Evolutionary conservation across 1,140 invertebrate genomes (phyloP).

Genomic region (Leptestheria dahalacensis): DNA sequence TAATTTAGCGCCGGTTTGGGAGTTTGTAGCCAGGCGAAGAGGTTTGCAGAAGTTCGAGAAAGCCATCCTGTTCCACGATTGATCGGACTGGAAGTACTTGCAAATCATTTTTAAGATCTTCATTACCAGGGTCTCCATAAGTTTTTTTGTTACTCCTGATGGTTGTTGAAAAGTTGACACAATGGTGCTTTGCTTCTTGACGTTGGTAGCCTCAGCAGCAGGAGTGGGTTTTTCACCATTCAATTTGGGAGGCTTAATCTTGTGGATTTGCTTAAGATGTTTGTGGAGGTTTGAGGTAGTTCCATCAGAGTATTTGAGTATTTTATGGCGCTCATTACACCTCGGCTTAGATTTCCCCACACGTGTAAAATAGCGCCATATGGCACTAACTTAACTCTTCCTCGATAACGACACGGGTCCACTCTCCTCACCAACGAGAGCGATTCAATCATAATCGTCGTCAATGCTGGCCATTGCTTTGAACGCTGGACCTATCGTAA

Average conservation of each 20-base stretch:
- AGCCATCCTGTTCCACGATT: not conserved
- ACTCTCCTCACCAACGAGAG: not conserved
- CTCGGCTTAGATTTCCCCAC: not conserved
- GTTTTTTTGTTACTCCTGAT: not conserved
- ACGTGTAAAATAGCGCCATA: not conserved
- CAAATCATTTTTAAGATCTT: not conserved
- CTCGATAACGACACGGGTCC: not conserved
- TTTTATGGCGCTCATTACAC: not conserved
- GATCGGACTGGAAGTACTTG: not conserved
- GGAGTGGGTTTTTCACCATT: not conserved
- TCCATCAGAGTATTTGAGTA: not conserved
- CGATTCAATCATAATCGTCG: not conserved
- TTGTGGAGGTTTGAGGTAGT: not conserved
- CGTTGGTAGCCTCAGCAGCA: not conserved
- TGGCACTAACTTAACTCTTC: not conserved
- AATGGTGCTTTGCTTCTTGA: not conserved
- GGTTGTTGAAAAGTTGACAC: not conserved
- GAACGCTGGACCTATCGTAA: not conserved
- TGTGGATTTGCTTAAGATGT: not conserved
- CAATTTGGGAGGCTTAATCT: not conserved
- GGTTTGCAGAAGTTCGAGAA: not conserved
- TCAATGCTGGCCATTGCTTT: not conserved
- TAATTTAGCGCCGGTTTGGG: not conserved
- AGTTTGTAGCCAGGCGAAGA: not conserved
- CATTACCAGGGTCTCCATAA: not conserved